Evolutionary conservation across 2,888 invertebrate species (phyloP), one percentile per base, ranked within the genome.

Genomic region (Mactromeris polynyma): DNA sequence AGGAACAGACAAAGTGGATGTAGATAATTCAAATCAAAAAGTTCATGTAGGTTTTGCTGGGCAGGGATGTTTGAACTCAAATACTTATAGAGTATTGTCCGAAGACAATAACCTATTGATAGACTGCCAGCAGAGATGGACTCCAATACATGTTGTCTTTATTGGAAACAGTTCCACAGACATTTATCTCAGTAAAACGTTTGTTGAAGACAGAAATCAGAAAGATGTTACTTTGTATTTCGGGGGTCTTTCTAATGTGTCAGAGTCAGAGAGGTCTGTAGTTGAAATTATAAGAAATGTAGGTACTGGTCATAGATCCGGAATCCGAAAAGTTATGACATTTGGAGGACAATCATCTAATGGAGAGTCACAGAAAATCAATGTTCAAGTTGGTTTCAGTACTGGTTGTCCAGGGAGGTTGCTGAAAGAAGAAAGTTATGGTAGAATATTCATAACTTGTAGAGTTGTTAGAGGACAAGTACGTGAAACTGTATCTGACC

Each of bases 121-220:
- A 21, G 83, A 83, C 33, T 83, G 83, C 69, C 26, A 42, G 26
- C 42, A 51, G 21, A 73, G 46, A 21, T 83, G 83, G 83, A 38
- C 73, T 26, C 83, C 83, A 1, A 77, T 83, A 51, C 54, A 83
- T 79, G 36, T 91, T 26, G 33, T 54, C 19, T 91, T 86, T 81
- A 46, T 86, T 79, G 90, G 90, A 6, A 33, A 83, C 40, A 31
- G 64, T 51, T 64, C 86, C 51, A 83, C 88, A 14, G 88, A 88
- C 77, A 51, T 90, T 21, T 88, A 84, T 51, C 40, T 90, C 31
- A 84, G 86, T 64, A 87, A 88, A 46, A 51, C 83, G 64, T 54
- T 73, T 1, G n/a, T 73, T 26, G 58, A 38, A 19, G 31, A 38
- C 78, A 26, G 17, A 38, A 36, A 26, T 33, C 51, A 79, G 40